Conservation (phyloP, 2,797 vertebrate species). For the Labeo calbasu region DNA sequence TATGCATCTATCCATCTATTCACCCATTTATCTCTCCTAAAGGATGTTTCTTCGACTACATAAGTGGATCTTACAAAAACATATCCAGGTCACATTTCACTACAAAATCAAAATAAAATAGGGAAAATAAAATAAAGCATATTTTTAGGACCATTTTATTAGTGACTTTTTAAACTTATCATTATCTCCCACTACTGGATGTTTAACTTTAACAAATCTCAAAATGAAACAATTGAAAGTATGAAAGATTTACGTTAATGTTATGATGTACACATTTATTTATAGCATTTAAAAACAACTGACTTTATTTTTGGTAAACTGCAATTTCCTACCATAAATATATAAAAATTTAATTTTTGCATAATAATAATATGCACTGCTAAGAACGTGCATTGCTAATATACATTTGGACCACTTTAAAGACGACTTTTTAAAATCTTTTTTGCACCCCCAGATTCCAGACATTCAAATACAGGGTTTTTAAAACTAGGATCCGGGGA, state of each 20-base stretch:
- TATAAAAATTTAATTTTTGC: too few species aligned
- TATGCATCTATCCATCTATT: constrained; percentile 33
- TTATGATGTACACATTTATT: neutral
- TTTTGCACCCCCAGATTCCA: too few species aligned
- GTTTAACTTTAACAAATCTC: neutral
- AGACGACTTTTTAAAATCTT: too few species aligned
- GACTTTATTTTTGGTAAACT: neutral
- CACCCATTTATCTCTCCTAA: constrained; percentile 13
- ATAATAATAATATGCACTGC: too few species aligned
- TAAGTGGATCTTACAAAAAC: neutral
- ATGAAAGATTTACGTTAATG: too few species aligned
- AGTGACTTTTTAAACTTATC: neutral
- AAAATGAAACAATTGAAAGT: too few species aligned
- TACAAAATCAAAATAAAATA: neutral
- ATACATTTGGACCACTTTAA: too few species aligned
- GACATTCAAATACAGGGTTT: too few species aligned
- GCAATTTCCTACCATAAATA: too few species aligned
- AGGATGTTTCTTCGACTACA: neutral
- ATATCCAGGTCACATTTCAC: neutral
- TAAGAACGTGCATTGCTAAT: too few species aligned
- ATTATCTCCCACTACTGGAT: neutral
- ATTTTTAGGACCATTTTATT: neutral
- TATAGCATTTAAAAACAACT: neutral
- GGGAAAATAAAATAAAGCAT: too few species aligned
- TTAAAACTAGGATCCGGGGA: too few species aligned